A percentile compares a stretch with the other conserved stretches of the same genome.
phyloP scores from a whole-genome alignment of 2,113 vertebrate species.

The Cyrtonyx montezumae region DNA sequence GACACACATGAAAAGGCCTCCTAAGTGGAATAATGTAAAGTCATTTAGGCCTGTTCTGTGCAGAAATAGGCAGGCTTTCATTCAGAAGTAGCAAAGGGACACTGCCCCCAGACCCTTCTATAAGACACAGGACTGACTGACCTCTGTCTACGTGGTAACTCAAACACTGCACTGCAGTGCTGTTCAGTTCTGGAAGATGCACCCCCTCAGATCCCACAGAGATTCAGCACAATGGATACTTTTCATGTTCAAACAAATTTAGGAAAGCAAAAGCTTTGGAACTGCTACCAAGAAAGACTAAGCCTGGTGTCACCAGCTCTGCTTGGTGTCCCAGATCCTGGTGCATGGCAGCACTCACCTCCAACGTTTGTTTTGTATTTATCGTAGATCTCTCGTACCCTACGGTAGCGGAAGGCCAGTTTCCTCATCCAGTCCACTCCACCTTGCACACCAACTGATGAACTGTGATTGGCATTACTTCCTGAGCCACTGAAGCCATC shows the following conservation, averaged over 20 bases:
- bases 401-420: constrained; percentile 94
- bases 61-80: background rate
- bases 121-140: background rate
- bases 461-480: constrained; percentile 79
- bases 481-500: constrained; percentile 92
- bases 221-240: background rate
- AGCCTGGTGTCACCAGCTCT: background rate
- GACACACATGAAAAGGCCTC: background rate
- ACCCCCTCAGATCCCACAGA: background rate
- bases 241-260: background rate
- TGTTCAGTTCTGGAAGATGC: accelerated
- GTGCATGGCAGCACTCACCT: constrained; percentile 78
- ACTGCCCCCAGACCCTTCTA: background rate
- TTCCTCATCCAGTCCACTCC: constrained; percentile 99
- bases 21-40: background rate
- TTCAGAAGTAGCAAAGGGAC: background rate
- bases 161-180: background rate
- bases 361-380: constrained; percentile 90
- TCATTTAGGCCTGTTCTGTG: background rate
- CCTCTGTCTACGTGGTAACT: accelerated
- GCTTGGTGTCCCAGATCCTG: background rate
- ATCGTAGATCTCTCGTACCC: constrained; percentile 95
- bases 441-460: constrained; percentile 87
- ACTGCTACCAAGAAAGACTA: background rate
- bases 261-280: background rate